phyloP scores from a whole-genome alignment of 2,113 vertebrate species.

The Chaetura pelagica region DNA sequence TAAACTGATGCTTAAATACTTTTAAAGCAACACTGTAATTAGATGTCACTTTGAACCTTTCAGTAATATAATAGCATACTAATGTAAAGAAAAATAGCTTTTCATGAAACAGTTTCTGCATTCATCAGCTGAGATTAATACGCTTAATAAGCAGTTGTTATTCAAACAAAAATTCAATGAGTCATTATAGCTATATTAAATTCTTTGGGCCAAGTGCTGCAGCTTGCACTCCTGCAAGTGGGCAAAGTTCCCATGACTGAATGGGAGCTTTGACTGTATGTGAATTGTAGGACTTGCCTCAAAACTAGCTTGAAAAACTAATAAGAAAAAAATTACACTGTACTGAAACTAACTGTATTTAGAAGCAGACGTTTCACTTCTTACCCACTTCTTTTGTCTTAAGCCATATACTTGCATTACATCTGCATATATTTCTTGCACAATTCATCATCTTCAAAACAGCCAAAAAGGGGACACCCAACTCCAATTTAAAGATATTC shows the following conservation, averaged over 20 bases:
- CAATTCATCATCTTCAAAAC: neutral
- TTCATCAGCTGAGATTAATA: conserved; percentile 52
- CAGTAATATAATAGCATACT: conserved; percentile 41
- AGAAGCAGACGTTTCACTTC: neutral
- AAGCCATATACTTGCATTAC: neutral
- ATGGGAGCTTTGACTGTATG: neutral
- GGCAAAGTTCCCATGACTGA: neutral
- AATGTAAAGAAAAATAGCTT: conserved; percentile 55
- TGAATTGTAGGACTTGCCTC: neutral
- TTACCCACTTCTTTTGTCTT: neutral
- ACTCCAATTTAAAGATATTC: neutral
- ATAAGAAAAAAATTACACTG: neutral
- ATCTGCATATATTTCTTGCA: neutral
- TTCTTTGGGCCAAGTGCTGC: conserved; percentile 1
- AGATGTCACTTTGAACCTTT: conserved; percentile 51
- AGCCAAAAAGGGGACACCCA: neutral
- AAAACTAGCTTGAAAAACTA: neutral
- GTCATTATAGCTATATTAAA: conserved; percentile 39
- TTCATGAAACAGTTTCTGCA: conserved; percentile 17
- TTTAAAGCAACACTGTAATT: conserved; percentile 47
- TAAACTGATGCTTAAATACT: conserved; percentile 46
- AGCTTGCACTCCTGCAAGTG: conserved; percentile 14
- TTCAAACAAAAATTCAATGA: conserved; percentile 44
- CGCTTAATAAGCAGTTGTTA: conserved; percentile 44
- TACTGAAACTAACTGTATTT: neutral